Evolutionary conservation across 1,140 invertebrate genomes (phyloP), one percentile per base, ranked within the genome.

Genomic region (Saccostrea echinata): DNA sequence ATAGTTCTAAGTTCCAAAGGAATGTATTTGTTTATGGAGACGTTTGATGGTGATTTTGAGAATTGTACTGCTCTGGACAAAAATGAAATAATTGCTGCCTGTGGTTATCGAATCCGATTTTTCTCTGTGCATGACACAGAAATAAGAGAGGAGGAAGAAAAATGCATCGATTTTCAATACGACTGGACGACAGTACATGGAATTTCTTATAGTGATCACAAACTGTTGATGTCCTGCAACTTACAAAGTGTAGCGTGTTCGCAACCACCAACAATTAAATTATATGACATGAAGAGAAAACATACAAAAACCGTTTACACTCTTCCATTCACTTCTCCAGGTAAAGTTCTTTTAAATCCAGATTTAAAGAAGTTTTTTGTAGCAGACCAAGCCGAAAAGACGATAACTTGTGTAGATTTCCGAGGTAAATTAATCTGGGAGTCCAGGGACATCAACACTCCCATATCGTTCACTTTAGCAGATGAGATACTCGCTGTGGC

Each of bases 81-180:
- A 3, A 8, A 30, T 16, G 68, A 71, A 27, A 71, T 76, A 30
- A 27, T 33, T 16, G 68, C 30, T 11, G 24, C 68, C 2, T 76
- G 68, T 76, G 68, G 68, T 30, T 76, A 30, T 76, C 68, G 16
- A 76, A 16, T 76, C 12, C 24, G 68, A 6, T 76, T 76, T 76
- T 76, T 76, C 27, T 27, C 30, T 16, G 27, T 76, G 27, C 68
- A 30, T 30, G 68, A 76, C 9, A 33, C 24, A 16, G 68, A 76
- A 16, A 13, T 76, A 12, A 76, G 33, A 30, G 68, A 76, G 68
- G 68, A 76, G 27, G 68, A 76, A 18, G 68, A 76, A 33, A 76
- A 33, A 30, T 76, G 68, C 30, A 33, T 76, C 68, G 68, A 76
- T 30, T 76, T 76, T 76, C 68, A 76, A 13, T 76, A 76, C 27